Evolutionary conservation across 1,140 invertebrate species (phyloP).

Genomic region (Sinonovacula constricta): DNA sequence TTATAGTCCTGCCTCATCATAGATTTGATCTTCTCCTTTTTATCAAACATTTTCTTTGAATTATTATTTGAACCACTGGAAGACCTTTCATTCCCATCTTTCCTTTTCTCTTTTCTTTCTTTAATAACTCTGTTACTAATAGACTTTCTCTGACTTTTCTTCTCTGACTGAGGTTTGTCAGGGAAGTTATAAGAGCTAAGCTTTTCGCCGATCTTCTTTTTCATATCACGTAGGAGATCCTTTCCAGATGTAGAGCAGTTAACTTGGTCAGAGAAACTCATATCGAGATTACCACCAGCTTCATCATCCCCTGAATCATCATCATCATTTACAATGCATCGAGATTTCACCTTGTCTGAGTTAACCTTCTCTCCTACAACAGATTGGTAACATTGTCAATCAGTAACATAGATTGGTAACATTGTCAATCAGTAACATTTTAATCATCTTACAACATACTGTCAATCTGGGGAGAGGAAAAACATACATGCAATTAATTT

Average conservation of each 20-base stretch:
- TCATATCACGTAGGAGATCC: constrained; percentile 32
- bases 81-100: neutral
- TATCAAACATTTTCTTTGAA: neutral
- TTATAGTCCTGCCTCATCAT: constrained; percentile 44
- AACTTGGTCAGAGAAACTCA: constrained; percentile 38
- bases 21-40: constrained; percentile 29
- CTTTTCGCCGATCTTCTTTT: constrained; percentile 49
- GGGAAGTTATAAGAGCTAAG: constrained; percentile 37
- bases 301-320: constrained; percentile 10
- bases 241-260: neutral
- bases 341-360: constrained; percentile 34
- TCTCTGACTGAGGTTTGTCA: constrained; percentile 23
- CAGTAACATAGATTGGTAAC: too few species aligned
- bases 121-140: neutral
- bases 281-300: constrained; percentile 1
- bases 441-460: too few species aligned
- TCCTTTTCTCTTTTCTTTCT: too few species aligned
- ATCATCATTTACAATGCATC: constrained; percentile 40
- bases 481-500: too few species aligned
- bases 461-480: too few species aligned
- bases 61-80: too few species aligned
- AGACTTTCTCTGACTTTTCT: neutral
- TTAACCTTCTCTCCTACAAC: neutral
- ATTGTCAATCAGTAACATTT: too few species aligned
- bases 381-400: too few species aligned